These are phyloP conservation scores for Ichneumoninae sp. DNA, from an alignment of 2,888 invertebrate species.

Conservation along the genomic window DNA sequence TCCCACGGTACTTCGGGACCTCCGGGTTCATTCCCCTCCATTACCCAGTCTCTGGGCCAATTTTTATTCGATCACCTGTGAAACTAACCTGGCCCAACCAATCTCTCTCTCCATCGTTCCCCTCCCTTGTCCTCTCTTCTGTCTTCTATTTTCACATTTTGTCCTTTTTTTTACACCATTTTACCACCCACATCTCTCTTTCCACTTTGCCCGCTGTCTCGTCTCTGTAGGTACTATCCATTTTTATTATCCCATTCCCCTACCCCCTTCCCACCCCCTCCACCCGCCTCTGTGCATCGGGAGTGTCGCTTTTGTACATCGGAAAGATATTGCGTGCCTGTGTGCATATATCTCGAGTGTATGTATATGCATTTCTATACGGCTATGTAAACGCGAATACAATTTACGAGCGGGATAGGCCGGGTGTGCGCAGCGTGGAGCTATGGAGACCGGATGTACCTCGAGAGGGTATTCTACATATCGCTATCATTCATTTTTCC, in stretches of 20 bases:
- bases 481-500: conserved; percentile 47
- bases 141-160: conserved; percentile 51
- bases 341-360: conserved; percentile 13
- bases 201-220: conserved; percentile 30
- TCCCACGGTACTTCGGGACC: conserved; percentile 60
- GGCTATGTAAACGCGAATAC: conserved; percentile 36
- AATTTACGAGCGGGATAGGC: conserved; percentile 54
- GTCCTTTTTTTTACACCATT: conserved; percentile 16
- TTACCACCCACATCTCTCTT: conserved; percentile 29
- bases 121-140: conserved; percentile 29
- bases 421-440: conserved; percentile 27
- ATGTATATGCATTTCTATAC: conserved; percentile 30
- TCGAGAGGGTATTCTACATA: conserved; percentile 44
- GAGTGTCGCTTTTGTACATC: conserved; percentile 52
- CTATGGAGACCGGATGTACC: conserved; percentile 50
- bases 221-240: conserved; percentile 52
- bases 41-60: conserved; percentile 67
- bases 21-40: conserved; percentile 66
- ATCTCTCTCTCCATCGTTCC: conserved; percentile 58
- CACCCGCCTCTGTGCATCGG: conserved; percentile 42
- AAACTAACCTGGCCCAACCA: conserved; percentile 68
- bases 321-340: conserved; percentile 46
- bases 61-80: conserved; percentile 69
- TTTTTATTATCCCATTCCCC: conserved; percentile 59
- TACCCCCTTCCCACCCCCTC: too few species aligned